Evolutionary conservation across 2,888 invertebrate genomes (phyloP).

Genomic region (Dryomyza anilis): DNA sequence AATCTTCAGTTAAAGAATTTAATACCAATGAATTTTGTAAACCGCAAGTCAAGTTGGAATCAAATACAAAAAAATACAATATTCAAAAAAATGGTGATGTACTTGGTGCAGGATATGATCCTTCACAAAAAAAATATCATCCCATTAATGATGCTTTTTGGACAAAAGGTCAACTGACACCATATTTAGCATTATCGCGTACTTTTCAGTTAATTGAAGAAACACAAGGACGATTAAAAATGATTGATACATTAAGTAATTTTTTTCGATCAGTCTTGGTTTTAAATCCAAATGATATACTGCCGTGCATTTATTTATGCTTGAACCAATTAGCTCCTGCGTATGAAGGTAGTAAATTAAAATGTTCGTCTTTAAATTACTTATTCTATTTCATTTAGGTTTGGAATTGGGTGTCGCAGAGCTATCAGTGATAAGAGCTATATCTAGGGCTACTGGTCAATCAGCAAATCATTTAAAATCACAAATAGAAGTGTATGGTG

Average conservation of each 20-base stretch:
- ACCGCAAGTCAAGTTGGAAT: no score
- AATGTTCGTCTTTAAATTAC: background rate
- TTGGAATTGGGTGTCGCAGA: conserved; percentile 94
- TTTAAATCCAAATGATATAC: conserved; percentile 85
- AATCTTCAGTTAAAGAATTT: no score
- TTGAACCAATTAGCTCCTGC: conserved; percentile 96
- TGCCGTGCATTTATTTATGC: conserved; percentile 90
- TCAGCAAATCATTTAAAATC: conserved; percentile 81
- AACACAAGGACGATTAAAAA: conserved; percentile 83
- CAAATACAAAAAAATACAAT: no score
- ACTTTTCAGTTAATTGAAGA: conserved; percentile 91
- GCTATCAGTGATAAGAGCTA: conserved; percentile 90
- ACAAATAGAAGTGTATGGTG: conserved; percentile 70
- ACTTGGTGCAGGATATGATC: conserved; percentile 69
- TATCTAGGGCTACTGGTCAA: conserved; percentile 87
- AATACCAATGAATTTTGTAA: no score
- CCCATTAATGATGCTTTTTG: conserved; percentile 85
- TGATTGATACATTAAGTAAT: conserved; percentile 89
- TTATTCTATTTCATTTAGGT: conserved; percentile 54
- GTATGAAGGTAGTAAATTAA: conserved; percentile 74
- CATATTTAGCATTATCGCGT: conserved; percentile 88
- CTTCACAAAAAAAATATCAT: conserved; percentile 75
- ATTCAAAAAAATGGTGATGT: no score
- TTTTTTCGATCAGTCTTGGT: conserved; percentile 90
- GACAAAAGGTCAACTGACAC: conserved; percentile 78